These are phyloP conservation scores for Xenopus borealis DNA, from an alignment of 2,113 vertebrate genomes.

Conservation along the genomic window DNA sequence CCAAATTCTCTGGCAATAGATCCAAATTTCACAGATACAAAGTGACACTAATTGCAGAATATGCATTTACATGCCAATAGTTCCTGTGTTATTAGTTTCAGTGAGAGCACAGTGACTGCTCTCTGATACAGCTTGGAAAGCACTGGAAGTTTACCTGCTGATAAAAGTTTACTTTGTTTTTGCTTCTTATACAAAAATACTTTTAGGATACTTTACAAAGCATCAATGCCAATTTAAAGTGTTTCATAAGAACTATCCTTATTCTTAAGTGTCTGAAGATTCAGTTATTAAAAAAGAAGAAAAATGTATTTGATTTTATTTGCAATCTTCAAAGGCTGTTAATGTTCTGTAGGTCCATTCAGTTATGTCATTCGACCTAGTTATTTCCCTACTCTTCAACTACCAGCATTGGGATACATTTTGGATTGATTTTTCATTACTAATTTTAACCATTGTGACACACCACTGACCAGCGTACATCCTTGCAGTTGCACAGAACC, in stretches of 20 bases:
- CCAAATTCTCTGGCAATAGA: slow-evolving; percentile 8
- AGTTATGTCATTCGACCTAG: no score
- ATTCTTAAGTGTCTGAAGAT: neutral
- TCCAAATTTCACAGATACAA: slow-evolving; percentile 41
- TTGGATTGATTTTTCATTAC: no score
- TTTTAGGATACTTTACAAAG: neutral
- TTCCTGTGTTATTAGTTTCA: slow-evolving; percentile 34
- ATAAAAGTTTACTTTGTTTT: slow-evolving; percentile 30
- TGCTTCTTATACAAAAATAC: slow-evolving; percentile 1
- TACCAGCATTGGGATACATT: no score
- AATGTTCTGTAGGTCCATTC: no score
- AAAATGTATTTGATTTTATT: neutral
- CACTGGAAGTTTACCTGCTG: neutral
- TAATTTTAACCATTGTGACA: no score
- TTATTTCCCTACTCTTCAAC: no score
- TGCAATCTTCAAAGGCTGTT: neutral
- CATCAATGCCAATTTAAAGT: slow-evolving; percentile 2
- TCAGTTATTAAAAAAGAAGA: slow-evolving; percentile 1
- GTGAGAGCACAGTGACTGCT: slow-evolving; percentile 5
- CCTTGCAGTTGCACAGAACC: no score
- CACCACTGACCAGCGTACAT: no score
- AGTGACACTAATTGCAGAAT: slow-evolving; percentile 43
- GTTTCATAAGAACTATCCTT: neutral
- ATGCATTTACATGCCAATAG: slow-evolving; percentile 33
- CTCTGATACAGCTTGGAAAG: slow-evolving; percentile 28